Evolutionary conservation across 2,888 invertebrate genomes (phyloP), one percentile per base, ranked within the genome.

Genomic region (Mythimna impura): DNA sequence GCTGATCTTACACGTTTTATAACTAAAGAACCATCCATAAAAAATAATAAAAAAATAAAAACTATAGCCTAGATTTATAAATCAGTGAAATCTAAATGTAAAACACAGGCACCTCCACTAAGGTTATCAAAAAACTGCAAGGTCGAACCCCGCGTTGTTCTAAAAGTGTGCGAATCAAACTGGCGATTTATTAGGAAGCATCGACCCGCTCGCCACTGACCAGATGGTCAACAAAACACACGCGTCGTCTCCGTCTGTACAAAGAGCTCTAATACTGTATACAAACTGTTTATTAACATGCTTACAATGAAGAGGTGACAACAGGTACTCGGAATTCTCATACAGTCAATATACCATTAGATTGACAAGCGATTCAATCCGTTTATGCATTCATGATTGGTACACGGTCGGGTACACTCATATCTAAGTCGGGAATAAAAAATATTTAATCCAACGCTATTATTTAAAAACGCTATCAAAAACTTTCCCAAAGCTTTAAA

Each of bases 91-190:
- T 71, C 70, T 71, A 80, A 80, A 70, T 83, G 9, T n/a, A 55
- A 30, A 58, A 63, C 54, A 30, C 30, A 3, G 30, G 30, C 30
- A 65, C 70, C 84, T 67, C 65, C 70, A 62, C 69, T 60, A 34
- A 58, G 58, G 40, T 34, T 73, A 71, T 60, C 66, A 68, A 72
- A 82, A 78, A 68, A 63, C 62, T 8, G 20, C 85, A 82, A 85
- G 83, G 83, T 68, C 85, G 73, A 70, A 67, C 80, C 73, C 76
- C 80, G 67, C 80, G 76, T 64, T 72, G 85, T 85, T 83, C 83
- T 85, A 82, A 79, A 62, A 71, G 34, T 40, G 71, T 60, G 76
- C 70, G n/a, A 81, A 81, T 68, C 30, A 61, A 76, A 62, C 62
- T 76, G 47, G 14, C 58, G 67, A 62, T 58, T 65, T 58, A 83